Conservation (phyloP, 2,888 invertebrate species). For the Minunthozetes semirufus region DNA sequence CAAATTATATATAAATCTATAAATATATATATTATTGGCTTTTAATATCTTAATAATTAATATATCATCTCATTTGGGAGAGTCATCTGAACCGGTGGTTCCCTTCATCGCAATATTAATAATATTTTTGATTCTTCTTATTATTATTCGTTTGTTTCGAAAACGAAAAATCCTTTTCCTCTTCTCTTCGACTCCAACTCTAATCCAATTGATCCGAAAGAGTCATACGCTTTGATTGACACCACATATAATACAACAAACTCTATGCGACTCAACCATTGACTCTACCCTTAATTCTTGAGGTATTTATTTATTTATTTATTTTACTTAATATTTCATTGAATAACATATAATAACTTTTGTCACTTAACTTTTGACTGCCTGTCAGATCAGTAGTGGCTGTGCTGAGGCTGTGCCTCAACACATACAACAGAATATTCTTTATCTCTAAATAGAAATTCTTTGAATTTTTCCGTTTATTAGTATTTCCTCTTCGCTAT, state of each 20-base stretch:
- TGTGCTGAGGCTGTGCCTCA: no score
- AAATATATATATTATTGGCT: conserved; percentile 7
- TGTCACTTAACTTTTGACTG: no score
- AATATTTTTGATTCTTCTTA: not conserved
- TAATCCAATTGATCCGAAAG: not conserved
- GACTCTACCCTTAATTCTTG: not conserved
- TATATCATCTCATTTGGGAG: not conserved
- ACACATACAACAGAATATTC: not conserved
- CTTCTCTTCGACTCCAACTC: no score
- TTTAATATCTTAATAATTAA: not conserved
- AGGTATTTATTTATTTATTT: conserved; percentile 6
- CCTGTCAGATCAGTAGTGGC: not conserved
- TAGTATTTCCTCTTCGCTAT: not conserved
- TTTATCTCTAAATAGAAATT: not conserved
- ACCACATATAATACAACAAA: not conserved
- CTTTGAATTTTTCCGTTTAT: not conserved
- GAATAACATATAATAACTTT: not conserved
- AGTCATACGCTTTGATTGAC: not conserved
- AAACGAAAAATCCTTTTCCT: not conserved
- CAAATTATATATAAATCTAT: not conserved
- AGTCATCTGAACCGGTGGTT: not conserved
- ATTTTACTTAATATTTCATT: not conserved
- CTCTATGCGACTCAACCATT: no score
- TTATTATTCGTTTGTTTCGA: not conserved
- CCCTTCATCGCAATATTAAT: not conserved